These are phyloP conservation scores for Matsumurasca onukii DNA, from an alignment of 1,140 invertebrate genomes.

Conservation along the genomic window DNA sequence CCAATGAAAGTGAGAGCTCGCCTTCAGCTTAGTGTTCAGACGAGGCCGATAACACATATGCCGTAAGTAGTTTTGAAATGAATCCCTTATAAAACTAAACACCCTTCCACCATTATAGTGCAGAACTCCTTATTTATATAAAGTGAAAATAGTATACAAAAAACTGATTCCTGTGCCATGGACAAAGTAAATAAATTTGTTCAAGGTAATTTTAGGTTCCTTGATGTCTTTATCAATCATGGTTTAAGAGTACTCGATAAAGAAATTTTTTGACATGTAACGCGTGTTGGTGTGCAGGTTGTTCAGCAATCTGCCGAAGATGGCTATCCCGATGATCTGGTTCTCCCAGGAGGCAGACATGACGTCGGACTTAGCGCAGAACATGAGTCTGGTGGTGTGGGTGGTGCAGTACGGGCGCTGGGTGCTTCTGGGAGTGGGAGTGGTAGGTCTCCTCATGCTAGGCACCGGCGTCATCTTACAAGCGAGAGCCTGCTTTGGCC, in stretches of 20 bases:
- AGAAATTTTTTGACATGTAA: too few relatives aligned
- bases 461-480: too few relatives aligned
- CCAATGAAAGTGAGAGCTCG: too few relatives aligned
- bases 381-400: neutral
- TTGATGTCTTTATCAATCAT: neutral
- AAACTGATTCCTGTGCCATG: neutral
- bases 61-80: too few relatives aligned
- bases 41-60: too few relatives aligned
- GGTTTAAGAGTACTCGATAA: too few relatives aligned
- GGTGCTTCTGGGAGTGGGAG: neutral
- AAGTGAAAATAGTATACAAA: too few relatives aligned
- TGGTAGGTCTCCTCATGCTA: neutral
- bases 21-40: too few relatives aligned
- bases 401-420: slow-evolving; percentile 11
- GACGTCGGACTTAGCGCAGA: neutral
- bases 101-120: too few relatives aligned
- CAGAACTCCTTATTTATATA: too few relatives aligned
- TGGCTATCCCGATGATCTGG: slow-evolving; percentile 22
- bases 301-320: neutral
- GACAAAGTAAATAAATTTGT: neutral
- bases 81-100: too few relatives aligned
- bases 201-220: neutral
- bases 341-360: slow-evolving; percentile 5
- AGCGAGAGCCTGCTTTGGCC: too few relatives aligned
- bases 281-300: slow-evolving; percentile 3